Base-by-base conservation (phyloP, 2,888 invertebrate genomes). In the Halocaridina rubra region DNA sequence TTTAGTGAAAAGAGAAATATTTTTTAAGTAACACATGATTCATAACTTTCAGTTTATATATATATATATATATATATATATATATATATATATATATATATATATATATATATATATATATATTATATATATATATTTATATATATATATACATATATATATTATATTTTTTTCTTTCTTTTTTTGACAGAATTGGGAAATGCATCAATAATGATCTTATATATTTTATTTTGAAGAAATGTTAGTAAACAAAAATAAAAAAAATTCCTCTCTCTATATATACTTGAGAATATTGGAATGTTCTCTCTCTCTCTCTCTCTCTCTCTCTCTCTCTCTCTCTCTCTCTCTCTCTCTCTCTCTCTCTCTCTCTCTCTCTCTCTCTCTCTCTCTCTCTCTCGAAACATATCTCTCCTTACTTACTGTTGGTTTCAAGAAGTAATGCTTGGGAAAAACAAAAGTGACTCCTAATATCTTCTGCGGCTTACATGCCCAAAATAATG, bases 21-120 rank as follows among this genome's bases (percentile, higher is more conserved):
- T n/a, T n/a, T n/a, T n/a, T n/a, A n/a, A n/a, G n/a, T n/a, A n/a
- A n/a, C n/a, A n/a, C n/a, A n/a, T n/a, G n/a, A n/a, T n/a, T n/a
- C n/a, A n/a, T n/a, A n/a, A n/a, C n/a, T n/a, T n/a, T n/a, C n/a
- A n/a, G n/a, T n/a, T n/a, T 74, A 74, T 74, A 74, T 74, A 74
- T 74, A 74, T 74, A 74, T 74, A 74, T 74, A 74, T 74, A 74
- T 74, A 74, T 74, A 74, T 74, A 39, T 74, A 33, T 74, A 74
- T 74, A 74, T 74, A 74, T 39, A 30, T 30, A 8, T 30, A 32
- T 72, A 16, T n/a, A 19, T 74, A n/a, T 32, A 33, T 30, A 19
- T 30, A 33, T 74, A 10, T 74, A 33, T 30, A 32, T 39, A 46
- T 10, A n/a, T 53, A 53, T 13, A 46, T 46, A 46, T 1, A 13